A percentile compares a stretch with the other conserved stretches of the same genome.
phyloP scores from a whole-genome alignment of 2,113 vertebrate species.

The Anhinga rufa region DNA sequence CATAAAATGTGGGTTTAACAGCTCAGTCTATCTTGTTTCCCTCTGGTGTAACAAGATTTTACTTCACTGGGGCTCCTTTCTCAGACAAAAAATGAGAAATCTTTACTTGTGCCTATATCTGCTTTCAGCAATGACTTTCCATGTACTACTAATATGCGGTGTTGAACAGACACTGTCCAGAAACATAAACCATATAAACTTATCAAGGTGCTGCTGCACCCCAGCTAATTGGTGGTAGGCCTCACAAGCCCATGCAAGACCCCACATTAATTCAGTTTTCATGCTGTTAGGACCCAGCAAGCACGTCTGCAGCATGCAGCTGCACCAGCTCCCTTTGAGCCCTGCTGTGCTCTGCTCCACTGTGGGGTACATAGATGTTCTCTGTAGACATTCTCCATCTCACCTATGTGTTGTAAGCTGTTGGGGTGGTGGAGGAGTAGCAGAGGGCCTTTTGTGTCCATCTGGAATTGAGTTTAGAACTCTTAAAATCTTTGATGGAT shows the following conservation, averaged over 20 bases:
- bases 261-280: not conserved
- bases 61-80: not conserved
- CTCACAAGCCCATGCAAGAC: not conserved
- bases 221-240: not conserved
- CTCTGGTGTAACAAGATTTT: not conserved
- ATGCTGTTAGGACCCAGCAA: not conserved
- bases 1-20: not conserved
- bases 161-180: not conserved
- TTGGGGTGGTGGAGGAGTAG: too few relatives aligned
- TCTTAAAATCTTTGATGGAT: not conserved
- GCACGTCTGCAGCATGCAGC: rapidly evolving
- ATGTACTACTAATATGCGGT: rapidly evolving
- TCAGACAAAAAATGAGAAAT: not conserved
- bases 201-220: not conserved
- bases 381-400: too few relatives aligned
- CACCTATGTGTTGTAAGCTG: not conserved
- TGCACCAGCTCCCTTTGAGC: not conserved
- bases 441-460: rapidly evolving
- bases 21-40: not conserved
- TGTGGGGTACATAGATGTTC: not conserved
- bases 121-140: not conserved
- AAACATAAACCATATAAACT: not conserved
- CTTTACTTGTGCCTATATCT: not conserved
- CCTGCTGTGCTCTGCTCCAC: not conserved
- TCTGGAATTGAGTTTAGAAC: not conserved